Base-by-base conservation (phyloP, 2,797 vertebrate genomes). In the Lepus oiostolus region DNA sequence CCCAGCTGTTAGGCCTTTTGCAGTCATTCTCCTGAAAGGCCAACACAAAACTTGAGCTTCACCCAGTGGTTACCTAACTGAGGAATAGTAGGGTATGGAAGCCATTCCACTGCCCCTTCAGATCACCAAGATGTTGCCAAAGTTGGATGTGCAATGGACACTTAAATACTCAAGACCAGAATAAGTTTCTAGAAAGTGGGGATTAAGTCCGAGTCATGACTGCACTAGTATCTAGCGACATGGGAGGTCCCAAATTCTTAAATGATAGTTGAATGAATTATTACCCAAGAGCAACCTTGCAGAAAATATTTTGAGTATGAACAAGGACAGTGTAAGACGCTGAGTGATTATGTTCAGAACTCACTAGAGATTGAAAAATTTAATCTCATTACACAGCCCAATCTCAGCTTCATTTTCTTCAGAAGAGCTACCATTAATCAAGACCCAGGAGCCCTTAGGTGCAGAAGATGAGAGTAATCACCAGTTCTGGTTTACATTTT, bases 281-380 rank as follows among this genome's bases (percentile, higher is more conserved):
- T 65, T 62, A 16, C 9, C 70, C 14, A 70, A 85, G 5, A 76
- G 19, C 14, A 91, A 85, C 30, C 2, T 14, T 32, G 35, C 16
- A 91, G 47, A 84, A 85, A 30, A 85, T 63, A 67, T 50, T n/a
- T 83, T 90, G 75, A 89, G 52, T 38, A 80, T 63, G 87, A 85
- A 71, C 26, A 77, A 88, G 92, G 95, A 67, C 2, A 81, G n/a
- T 28, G 3, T 17, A 88, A 83, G 54, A 81, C 28, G 14, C 62
- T 60, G 8, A 83, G 42, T 26, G 21, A n/a, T 16, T 67, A 79
- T 32, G 16, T 87, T 82, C 17, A 16, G 26, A 50, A 19, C 12
- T 91, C 24, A 32, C 30, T n/a, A 79, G 71, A 92, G 67, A 84
- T 67, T 85, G 6, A 68, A 50, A 24, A 38, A 32, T 84, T 85